Evolutionary conservation across 2,113 vertebrate genomes (phyloP), one percentile per base, ranked within the genome.

Genomic region (Phylloscopus trochiloides): DNA sequence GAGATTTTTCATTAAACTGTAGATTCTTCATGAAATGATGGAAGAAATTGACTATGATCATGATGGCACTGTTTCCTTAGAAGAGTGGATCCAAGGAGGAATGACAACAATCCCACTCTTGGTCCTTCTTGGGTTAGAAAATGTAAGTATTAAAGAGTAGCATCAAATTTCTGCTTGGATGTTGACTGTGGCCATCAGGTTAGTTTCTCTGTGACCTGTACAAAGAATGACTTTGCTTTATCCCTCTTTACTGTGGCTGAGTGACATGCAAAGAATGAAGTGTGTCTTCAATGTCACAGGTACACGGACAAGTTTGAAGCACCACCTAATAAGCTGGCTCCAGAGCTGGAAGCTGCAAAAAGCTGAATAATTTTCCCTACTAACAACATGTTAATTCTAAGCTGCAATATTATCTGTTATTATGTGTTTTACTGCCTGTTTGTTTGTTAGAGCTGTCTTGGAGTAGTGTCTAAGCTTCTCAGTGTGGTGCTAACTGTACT

Each of bases 11-110:
- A 54, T 55, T 70, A 43, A 63, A 94, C 57, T 58, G 26, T 82
- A 99, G 99, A 99, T 99, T 74, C 98, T 99, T 40, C 99, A 99
- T 96, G 99, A 99, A 94, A 99, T 99, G 99, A 99, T 99, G 99
- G 98, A 98, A 92, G 99, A 99, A 97, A 99, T 99, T 55, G 99
- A 99, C 96, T 99, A 99, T 29, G 99, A 99, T 77, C 98, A 97
- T 31, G 99, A 99, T 47, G 99, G 99, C 34, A 99, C 98, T 0
- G 99, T 99, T 66, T 99, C 99, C 14, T 96, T 99, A 85, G 98
- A 99, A 86, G 99, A 99, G 82, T 99, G 99, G 99, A 99, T 99
- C 86, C 99, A 99, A 94, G 99, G 99, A 21, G 99, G 99, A 75
- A 98, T 99, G 98, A 99, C 99, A 14, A 99, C 99, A 25, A 99